These are phyloP conservation scores for Aporrectodea caliginosa DNA, from an alignment of 1,140 invertebrate species.

Conservation along the genomic window DNA sequence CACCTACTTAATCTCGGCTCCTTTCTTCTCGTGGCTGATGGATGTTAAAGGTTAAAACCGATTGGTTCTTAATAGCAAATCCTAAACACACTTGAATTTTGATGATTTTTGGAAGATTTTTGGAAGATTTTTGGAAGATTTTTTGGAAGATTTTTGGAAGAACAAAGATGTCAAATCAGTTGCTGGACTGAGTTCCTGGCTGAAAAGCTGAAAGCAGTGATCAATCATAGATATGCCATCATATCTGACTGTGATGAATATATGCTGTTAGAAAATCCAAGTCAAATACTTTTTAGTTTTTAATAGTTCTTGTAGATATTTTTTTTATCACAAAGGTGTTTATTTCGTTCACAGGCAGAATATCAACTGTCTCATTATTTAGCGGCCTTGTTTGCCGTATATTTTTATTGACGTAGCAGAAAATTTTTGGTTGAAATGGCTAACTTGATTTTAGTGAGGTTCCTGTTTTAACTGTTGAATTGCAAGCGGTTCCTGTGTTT, in stretches of 20 bases:
- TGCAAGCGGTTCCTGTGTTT: too few species aligned
- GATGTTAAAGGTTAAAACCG: constrained; percentile 46
- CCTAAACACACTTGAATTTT: too few species aligned
- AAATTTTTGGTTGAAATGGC: background rate
- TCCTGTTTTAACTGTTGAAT: too few species aligned
- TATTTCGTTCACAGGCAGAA: background rate
- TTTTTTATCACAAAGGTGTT: too few species aligned
- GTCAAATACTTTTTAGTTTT: too few species aligned
- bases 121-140: constrained; percentile 39
- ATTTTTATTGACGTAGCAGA: background rate
- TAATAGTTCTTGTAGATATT: too few species aligned
- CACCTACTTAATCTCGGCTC: constrained; percentile 54
- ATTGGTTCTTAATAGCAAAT: background rate
- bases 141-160: background rate
- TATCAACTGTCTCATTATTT: background rate
- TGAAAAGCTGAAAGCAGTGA: too few species aligned
- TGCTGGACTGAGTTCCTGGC: background rate
- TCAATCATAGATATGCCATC: too few species aligned
- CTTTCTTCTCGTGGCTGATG: constrained; percentile 56
- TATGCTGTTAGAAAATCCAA: too few species aligned
- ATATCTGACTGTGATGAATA: too few species aligned
- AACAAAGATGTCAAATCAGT: background rate
- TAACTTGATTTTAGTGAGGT: too few species aligned
- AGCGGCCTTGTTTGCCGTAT: background rate
- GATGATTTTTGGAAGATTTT: background rate